Conservation (phyloP, 2,797 vertebrate species). For the Pteropus rufus region DNA sequence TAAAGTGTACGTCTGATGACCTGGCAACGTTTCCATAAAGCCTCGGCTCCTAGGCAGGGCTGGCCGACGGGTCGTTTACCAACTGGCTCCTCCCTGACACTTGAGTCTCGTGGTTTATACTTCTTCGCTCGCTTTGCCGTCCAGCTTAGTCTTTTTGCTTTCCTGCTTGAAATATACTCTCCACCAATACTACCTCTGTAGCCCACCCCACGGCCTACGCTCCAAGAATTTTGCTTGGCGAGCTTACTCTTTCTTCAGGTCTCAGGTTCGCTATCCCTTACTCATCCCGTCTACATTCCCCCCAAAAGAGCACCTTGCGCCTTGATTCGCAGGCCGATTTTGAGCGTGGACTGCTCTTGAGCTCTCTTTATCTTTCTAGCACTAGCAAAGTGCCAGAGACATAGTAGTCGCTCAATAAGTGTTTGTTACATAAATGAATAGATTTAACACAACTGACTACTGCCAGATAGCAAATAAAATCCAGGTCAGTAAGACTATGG, state of each 20-base stretch:
- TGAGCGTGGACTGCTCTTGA: not conserved
- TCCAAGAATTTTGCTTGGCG: not conserved
- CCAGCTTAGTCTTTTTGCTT: not conserved
- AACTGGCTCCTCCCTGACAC: not conserved
- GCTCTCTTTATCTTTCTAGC: not conserved
- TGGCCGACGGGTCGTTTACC: not conserved
- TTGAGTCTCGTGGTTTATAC: not conserved
- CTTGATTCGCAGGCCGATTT: not conserved
- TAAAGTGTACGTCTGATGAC: fast-evolving
- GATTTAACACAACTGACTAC: not conserved
- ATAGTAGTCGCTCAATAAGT: not conserved
- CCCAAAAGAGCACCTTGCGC: fast-evolving
- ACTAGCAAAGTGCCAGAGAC: too few relatives aligned
- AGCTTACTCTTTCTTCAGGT: not conserved
- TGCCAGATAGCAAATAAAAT: too few relatives aligned
- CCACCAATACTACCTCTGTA: fast-evolving
- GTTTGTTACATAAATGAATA: not conserved
- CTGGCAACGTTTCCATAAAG: fast-evolving
- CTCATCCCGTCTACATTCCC: fast-evolving
- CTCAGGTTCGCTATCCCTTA: not conserved
- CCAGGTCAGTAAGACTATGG: not conserved
- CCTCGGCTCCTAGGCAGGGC: not conserved
- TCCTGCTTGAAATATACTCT: not conserved
- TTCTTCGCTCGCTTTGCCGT: fast-evolving
- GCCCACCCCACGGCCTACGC: fast-evolving